phyloP scores from a whole-genome alignment of 2,888 invertebrate species.

The Girardia tigrina region DNA sequence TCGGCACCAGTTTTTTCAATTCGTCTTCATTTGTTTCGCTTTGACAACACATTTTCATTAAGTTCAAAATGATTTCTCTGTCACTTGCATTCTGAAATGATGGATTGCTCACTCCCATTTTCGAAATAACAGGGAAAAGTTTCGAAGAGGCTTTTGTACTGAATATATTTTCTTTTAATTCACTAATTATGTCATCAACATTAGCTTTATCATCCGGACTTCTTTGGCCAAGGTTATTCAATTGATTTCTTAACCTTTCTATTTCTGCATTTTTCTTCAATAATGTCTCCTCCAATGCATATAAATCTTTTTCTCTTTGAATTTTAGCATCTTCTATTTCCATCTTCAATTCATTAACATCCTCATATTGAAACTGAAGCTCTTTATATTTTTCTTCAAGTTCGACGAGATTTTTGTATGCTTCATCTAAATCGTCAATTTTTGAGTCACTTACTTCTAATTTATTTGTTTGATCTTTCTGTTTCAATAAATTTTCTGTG shows the following conservation, averaged over 20 bases:
- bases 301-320: neutral
- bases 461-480: no score
- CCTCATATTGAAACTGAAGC: neutral
- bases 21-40: neutral
- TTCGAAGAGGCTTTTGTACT: neutral
- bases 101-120: neutral
- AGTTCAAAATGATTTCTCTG: neutral
- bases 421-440: neutral
- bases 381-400: neutral
- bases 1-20: neutral
- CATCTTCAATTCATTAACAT: neutral
- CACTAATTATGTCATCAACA: neutral
- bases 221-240: no score
- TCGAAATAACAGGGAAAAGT: neutral
- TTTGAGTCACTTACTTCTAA: neutral
- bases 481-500: no score
- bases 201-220: no score
- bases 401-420: conserved; percentile 1
- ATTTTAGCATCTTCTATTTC: conserved; percentile 19
- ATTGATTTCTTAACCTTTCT: neutral
- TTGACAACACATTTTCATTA: neutral
- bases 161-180: conserved; percentile 2
- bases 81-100: neutral
- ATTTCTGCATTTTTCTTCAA: neutral
- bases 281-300: neutral